phyloP scores from a whole-genome alignment of 2,888 invertebrate genomes.

The Rotaria sp. region DNA sequence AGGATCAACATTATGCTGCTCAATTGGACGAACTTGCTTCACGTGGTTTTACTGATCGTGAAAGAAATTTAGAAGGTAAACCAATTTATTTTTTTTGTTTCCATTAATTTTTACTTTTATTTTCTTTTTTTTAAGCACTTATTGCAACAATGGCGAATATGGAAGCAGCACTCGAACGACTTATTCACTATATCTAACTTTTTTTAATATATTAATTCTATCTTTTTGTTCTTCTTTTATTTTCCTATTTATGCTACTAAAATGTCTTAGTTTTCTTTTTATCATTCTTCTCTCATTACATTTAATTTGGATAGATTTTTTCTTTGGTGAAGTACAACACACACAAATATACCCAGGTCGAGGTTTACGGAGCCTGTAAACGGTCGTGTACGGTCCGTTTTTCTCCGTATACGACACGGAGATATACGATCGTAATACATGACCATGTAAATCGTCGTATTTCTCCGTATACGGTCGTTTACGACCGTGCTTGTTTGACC shows the following conservation, averaged over 20 bases:
- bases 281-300: not conserved
- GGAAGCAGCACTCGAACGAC: slow-evolving; percentile 90
- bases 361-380: too few species aligned
- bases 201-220: not conserved
- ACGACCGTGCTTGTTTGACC: too few species aligned
- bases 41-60: slow-evolving; percentile 93
- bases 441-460: too few species aligned
- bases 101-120: slow-evolving; percentile 46
- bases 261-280: slow-evolving; percentile 3
- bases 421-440: too few species aligned
- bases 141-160: slow-evolving; percentile 92
- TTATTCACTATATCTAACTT: slow-evolving; percentile 53
- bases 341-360: not conserved
- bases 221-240: not conserved
- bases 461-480: too few species aligned
- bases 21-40: slow-evolving; percentile 84
- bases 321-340: not conserved
- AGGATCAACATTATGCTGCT: slow-evolving; percentile 84
- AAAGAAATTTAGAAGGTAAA: slow-evolving; percentile 79
- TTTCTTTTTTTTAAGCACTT: slow-evolving; percentile 62
- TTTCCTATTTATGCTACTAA: not conserved
- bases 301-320: not conserved
- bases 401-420: too few species aligned
- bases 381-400: too few species aligned
- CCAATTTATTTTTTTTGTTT: slow-evolving; percentile 27